phyloP scores from a whole-genome alignment of 92 coral and sea anemone species.

The Epizoanthus ramosus region DNA sequence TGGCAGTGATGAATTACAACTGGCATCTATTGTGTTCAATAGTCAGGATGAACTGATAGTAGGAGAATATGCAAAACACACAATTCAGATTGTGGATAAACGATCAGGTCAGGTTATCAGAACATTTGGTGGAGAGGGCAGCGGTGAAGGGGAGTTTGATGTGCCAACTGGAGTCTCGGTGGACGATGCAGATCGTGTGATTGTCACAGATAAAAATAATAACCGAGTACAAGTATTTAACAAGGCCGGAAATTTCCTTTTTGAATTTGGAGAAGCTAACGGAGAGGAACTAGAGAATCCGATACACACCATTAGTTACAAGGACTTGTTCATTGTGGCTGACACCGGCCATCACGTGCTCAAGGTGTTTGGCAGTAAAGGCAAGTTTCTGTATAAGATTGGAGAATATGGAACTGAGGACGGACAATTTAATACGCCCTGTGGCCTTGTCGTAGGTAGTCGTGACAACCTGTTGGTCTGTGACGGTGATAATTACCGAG shows the following conservation, averaged over 20 bases:
- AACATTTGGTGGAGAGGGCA: conserved; percentile 35
- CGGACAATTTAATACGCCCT: not conserved
- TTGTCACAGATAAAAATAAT: conserved; percentile 30
- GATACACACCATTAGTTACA: not conserved
- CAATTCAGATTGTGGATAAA: conserved; percentile 39
- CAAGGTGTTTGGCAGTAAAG: conserved; percentile 8
- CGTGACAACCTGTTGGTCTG: conserved; percentile 10
- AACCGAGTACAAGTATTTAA: conserved; percentile 47
- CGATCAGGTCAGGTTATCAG: conserved; percentile 19
- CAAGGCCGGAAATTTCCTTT: conserved; percentile 35
- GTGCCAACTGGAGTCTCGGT: conserved; percentile 42
- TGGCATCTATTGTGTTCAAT: not conserved
- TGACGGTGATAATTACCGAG: not conserved
- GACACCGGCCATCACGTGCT: conserved; percentile 18
- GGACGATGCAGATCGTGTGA: conserved; percentile 41
- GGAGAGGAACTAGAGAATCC: not conserved
- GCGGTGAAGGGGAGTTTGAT: conserved; percentile 43
- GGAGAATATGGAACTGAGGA: conserved; percentile 1
- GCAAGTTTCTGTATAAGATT: conserved; percentile 12
- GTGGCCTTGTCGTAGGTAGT: not conserved
- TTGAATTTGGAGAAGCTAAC: not conserved
- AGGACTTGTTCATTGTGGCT: conserved; percentile 19
- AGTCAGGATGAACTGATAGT: conserved; percentile 8
- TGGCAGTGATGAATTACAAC: not conserved
- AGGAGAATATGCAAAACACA: conserved; percentile 18